Percentiles rank a stretch among this genome's conserved stretches.
These are phyloP conservation scores for Enteromius paludinosus DNA, from an alignment of 2,797 vertebrate species.

Conservation along the genomic window DNA sequence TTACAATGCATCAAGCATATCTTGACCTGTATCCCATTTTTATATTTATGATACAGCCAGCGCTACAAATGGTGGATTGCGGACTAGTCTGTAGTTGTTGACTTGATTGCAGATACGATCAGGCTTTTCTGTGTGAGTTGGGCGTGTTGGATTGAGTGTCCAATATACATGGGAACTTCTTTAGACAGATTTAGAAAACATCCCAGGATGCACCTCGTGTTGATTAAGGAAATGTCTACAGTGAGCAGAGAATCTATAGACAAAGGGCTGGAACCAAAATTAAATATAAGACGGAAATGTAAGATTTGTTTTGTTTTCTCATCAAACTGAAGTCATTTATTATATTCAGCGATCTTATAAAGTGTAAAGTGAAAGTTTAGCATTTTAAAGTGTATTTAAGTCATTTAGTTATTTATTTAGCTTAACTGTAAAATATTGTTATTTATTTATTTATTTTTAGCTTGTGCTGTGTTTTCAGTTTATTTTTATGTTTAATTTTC, in stretches of 20 bases:
- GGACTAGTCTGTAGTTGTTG: neutral
- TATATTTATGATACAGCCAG: neutral
- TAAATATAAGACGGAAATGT: neutral
- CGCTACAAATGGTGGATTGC: neutral
- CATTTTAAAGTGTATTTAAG: neutral
- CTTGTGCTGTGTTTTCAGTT: neutral
- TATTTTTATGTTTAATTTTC: neutral
- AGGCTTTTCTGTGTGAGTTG: neutral
- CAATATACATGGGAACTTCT: neutral
- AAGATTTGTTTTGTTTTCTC: neutral
- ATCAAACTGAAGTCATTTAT: neutral
- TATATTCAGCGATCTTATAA: neutral
- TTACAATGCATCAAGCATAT: neutral
- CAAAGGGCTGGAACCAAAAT: neutral
- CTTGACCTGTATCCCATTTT: neutral
- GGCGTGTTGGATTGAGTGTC: neutral
- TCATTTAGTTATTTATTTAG: neutral
- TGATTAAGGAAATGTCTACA: constrained; percentile 1
- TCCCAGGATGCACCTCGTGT: neutral
- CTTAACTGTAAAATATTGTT: neutral
- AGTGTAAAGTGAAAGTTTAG: neutral
- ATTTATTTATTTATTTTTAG: no score
- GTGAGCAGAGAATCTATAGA: constrained; percentile 4
- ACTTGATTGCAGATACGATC: neutral
- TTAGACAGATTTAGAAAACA: neutral